A percentile compares a stretch with the other conserved stretches of the same genome.
phyloP scores from a whole-genome alignment of 1,140 invertebrate genomes.

The Listronotus bonariensis region DNA sequence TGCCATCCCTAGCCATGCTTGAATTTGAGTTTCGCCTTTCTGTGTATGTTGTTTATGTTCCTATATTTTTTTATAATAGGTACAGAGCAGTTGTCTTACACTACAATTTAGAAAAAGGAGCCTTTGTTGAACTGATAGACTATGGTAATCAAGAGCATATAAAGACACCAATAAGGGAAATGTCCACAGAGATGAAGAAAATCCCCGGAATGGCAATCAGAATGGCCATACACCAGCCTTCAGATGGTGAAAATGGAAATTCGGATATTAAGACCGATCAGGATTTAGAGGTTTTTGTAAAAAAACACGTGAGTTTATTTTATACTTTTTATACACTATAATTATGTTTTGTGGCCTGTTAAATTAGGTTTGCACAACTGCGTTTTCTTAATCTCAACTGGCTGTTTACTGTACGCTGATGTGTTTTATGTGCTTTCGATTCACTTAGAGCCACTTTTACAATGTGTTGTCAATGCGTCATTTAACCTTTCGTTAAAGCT shows the following conservation, averaged over 20 bases:
- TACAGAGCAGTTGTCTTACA: constrained; percentile 6
- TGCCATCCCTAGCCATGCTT: too few relatives aligned
- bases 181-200: constrained; percentile 23
- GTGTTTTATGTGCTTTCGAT: too few relatives aligned
- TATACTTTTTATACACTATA: too few relatives aligned
- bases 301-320: constrained; percentile 16
- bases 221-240: neutral
- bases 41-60: too few relatives aligned
- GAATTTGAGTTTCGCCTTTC: too few relatives aligned
- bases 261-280: neutral
- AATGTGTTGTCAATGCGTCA: too few relatives aligned
- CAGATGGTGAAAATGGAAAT: neutral
- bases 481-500: too few relatives aligned
- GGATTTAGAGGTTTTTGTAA: constrained; percentile 8
- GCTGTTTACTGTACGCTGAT: too few relatives aligned
- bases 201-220: constrained; percentile 18
- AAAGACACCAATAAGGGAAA: constrained; percentile 6
- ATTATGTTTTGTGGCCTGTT: too few relatives aligned
- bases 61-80: constrained; percentile 4
- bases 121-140: constrained; percentile 24
- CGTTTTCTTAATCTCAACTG: too few relatives aligned
- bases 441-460: too few relatives aligned
- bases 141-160: constrained; percentile 30
- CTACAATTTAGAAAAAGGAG: neutral
- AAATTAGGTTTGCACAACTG: too few relatives aligned